phyloP scores from a whole-genome alignment of 30 jellyfish, hydroid and myxozoan species.

The Phacellophora camtschatica region DNA sequence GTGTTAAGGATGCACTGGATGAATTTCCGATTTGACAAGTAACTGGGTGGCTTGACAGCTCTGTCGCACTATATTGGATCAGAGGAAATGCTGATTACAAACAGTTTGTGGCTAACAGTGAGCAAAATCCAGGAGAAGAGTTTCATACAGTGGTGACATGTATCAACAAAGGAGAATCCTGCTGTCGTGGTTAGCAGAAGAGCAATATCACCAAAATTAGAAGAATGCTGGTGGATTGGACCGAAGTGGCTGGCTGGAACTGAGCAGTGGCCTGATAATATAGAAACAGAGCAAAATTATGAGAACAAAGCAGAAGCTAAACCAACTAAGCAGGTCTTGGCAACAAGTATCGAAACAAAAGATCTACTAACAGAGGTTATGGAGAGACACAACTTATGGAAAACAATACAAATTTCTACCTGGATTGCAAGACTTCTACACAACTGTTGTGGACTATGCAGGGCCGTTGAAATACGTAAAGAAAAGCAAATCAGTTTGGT shows the following conservation, averaged over 20 bases:
- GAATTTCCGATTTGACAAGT: constrained; percentile 11
- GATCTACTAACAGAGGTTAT: not conserved
- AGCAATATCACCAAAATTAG: not conserved
- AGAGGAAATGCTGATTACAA: constrained; percentile 22
- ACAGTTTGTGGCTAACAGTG: constrained; percentile 45
- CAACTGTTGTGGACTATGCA: constrained; percentile 14
- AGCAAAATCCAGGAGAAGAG: constrained; percentile 15
- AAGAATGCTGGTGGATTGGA: constrained; percentile 7
- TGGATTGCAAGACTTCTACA: constrained; percentile 43
- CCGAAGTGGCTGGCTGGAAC: constrained; percentile 11
- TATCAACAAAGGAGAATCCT: constrained; percentile 25
- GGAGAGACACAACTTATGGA: constrained; percentile 7
- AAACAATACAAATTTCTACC: constrained; percentile 28
- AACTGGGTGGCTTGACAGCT: constrained; percentile 48
- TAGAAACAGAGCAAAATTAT: not conserved
- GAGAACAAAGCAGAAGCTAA: constrained; percentile 38
- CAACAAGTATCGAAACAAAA: not conserved
- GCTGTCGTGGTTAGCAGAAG: constrained; percentile 63
- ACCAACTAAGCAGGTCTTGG: not conserved
- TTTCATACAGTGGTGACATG: constrained; percentile 48
- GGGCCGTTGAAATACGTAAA: not conserved
- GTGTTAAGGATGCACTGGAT: constrained; percentile 29
- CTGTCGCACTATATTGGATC: constrained; percentile 53
- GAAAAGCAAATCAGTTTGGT: not conserved
- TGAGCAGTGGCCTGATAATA: constrained; percentile 24